Evolutionary conservation across 2,797 vertebrate genomes (phyloP).

Genomic region (Melanotaenia pygmaea): DNA sequence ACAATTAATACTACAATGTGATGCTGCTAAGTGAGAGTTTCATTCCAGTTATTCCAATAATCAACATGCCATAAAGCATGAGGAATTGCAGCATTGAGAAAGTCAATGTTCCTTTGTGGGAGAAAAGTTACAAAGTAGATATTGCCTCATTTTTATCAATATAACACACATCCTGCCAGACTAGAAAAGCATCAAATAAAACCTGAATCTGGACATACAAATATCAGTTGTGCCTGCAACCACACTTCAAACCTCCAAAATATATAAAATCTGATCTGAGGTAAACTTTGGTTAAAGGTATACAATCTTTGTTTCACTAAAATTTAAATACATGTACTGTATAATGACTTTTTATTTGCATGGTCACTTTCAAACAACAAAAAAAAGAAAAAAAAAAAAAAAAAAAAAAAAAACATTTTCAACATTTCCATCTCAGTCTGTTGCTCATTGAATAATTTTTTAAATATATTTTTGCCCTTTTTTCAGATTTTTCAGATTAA

Average conservation of each 20-base stretch:
- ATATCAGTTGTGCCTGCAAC: conserved; percentile 20
- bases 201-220: conserved; percentile 42
- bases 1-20: conserved; percentile 57
- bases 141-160: conserved; percentile 63
- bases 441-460: not conserved
- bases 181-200: conserved; percentile 59
- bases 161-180: conserved; percentile 61
- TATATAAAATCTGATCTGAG: not conserved
- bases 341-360: not conserved
- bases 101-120: conserved; percentile 26
- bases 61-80: conserved; percentile 63
- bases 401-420: not conserved
- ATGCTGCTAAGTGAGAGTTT: conserved; percentile 59
- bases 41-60: conserved; percentile 56
- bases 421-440: not conserved
- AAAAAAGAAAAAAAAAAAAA: not conserved
- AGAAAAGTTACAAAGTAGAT: conserved; percentile 58
- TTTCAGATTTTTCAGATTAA: not conserved
- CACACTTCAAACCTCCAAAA: conserved; percentile 2
- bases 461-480: no score
- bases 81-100: conserved; percentile 40
- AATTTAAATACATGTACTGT: not conserved
- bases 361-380: not conserved
- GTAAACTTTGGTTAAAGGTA: conserved; percentile 22
- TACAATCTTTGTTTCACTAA: not conserved